phyloP scores from a whole-genome alignment of 2,113 vertebrate species.

The Scatophagus argus region DNA sequence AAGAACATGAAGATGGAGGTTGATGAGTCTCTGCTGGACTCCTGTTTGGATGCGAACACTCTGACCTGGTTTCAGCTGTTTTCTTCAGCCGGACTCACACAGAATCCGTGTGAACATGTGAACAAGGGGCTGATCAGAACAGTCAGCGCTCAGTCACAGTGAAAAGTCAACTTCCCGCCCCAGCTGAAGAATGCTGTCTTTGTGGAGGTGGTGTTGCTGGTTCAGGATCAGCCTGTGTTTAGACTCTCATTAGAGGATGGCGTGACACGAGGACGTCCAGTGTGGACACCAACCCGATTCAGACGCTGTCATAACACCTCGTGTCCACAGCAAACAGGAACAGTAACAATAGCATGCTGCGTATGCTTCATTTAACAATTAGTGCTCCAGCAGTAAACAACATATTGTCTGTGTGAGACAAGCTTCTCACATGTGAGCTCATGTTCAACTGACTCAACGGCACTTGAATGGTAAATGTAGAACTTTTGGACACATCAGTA shows the following conservation, averaged over 20 bases:
- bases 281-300: slow-evolving; percentile 17
- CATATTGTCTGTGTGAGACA: slow-evolving; percentile 8
- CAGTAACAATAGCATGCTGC: slow-evolving; percentile 26
- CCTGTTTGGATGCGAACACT: too few species aligned
- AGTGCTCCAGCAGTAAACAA: slow-evolving; percentile 50
- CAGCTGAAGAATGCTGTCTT: slow-evolving; percentile 38
- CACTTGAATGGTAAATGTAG: too few species aligned
- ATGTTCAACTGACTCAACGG: background rate
- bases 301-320: slow-evolving; percentile 38
- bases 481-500: too few species aligned
- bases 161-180: slow-evolving; percentile 27
- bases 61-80: slow-evolving; percentile 47
- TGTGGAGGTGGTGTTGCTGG: slow-evolving; percentile 42
- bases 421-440: slow-evolving; percentile 18
- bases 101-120: slow-evolving; percentile 40
- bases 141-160: slow-evolving; percentile 29
- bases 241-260: slow-evolving; percentile 58
- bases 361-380: slow-evolving; percentile 53
- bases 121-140: background rate
- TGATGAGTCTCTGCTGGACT: background rate
- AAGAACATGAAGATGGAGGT: background rate
- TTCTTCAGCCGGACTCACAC: slow-evolving; percentile 21
- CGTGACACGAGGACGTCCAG: slow-evolving; percentile 58
- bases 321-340: slow-evolving; percentile 59
- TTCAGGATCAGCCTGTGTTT: background rate